phyloP scores from a whole-genome alignment of 2,888 invertebrate species.

The Andrena flavipes region DNA sequence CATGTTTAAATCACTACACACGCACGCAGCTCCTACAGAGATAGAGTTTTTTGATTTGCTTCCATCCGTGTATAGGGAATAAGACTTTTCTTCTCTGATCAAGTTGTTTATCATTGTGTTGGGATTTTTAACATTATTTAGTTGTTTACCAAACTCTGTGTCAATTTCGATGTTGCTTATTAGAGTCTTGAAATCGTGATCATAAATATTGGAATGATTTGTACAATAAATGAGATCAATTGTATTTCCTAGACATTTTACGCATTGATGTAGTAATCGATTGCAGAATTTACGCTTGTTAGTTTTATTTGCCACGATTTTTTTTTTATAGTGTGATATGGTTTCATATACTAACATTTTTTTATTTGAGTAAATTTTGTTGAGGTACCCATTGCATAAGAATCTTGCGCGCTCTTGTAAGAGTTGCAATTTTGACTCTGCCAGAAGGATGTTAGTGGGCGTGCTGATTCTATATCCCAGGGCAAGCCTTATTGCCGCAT shows the following conservation, averaged over 20 bases:
- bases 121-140: not conserved
- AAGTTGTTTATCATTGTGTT: not conserved
- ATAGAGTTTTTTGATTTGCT: too few relatives aligned
- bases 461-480: not conserved
- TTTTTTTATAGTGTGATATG: not conserved
- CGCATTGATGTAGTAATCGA: not conserved
- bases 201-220: not conserved
- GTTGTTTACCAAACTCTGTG: not conserved
- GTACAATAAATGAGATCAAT: not conserved
- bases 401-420: conserved; percentile 2
- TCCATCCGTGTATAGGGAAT: not conserved
- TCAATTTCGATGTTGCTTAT: not conserved
- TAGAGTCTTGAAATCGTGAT: not conserved
- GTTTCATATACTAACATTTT: not conserved
- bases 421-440: conserved; percentile 2
- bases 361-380: not conserved
- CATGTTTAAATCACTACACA: too few relatives aligned
- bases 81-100: not conserved
- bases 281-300: not conserved
- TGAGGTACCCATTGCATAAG: not conserved
- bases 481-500: not conserved
- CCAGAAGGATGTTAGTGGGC: conserved; percentile 2
- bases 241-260: not conserved
- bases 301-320: not conserved
- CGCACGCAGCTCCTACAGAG: too few relatives aligned